Percentiles rank a stretch among this genome's conserved stretches.
These are phyloP conservation scores for Malurus alboscapulatus DNA, from an alignment of 2,113 vertebrate genomes.

Conservation along the genomic window DNA sequence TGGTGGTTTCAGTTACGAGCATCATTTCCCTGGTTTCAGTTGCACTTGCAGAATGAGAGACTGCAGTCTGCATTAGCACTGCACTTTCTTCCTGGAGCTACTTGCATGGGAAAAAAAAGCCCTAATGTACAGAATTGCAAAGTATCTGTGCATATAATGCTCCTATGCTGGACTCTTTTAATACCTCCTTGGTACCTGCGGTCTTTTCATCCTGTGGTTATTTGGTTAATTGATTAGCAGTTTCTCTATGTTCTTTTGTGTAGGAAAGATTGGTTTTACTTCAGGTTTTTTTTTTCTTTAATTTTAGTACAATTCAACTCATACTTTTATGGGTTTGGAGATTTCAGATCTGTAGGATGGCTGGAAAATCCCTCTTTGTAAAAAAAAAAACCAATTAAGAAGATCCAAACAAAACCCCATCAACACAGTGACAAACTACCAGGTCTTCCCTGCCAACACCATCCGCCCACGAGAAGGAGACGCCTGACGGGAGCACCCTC, in stretches of 20 bases:
- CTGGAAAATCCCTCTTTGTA: not conserved
- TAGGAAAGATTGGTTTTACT: not conserved
- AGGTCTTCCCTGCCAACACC: not conserved
- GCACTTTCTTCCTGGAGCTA: not conserved
- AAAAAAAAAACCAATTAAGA: not conserved
- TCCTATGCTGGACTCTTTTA: not conserved
- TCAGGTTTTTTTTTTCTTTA: no score
- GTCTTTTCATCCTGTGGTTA: not conserved
- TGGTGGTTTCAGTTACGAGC: not conserved
- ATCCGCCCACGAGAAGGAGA: not conserved
- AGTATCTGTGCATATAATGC: not conserved
- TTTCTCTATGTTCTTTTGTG: not conserved
- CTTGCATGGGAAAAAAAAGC: not conserved
- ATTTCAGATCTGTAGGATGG: not conserved
- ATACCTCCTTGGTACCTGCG: not conserved
- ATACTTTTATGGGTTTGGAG: not conserved
- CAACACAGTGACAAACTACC: not conserved
- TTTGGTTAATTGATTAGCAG: not conserved
- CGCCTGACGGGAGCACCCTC: not conserved
- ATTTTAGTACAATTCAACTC: no score
- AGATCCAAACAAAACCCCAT: not conserved
- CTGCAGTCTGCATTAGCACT: not conserved
- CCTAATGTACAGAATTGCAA: not conserved
- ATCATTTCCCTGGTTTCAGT: not conserved
- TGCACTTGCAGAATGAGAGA: not conserved